Percentiles rank a stretch among this genome's conserved stretches.
These are phyloP conservation scores for Triplophysa bombifrons DNA, from an alignment of 2,797 vertebrate species.

Conservation along the genomic window DNA sequence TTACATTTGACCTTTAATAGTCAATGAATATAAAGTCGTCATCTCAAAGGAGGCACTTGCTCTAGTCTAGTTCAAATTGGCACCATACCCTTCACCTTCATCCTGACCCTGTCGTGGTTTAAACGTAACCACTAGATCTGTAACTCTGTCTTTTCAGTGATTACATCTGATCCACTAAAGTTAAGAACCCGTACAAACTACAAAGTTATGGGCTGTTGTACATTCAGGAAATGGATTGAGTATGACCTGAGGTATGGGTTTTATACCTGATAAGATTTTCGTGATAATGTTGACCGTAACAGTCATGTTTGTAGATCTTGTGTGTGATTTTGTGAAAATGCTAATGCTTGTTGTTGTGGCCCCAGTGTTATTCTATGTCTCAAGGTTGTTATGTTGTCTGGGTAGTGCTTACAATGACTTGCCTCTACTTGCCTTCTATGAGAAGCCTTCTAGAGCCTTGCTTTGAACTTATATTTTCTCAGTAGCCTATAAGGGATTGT, in stretches of 20 bases:
- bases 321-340: neutral
- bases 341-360: neutral
- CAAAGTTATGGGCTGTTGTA: neutral
- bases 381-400: slow-evolving; percentile 1
- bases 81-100: neutral
- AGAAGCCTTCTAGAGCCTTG: slow-evolving; percentile 6
- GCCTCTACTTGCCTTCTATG: slow-evolving; percentile 37
- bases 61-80: neutral
- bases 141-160: slow-evolving; percentile 34
- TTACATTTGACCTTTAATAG: no score
- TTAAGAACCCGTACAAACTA: neutral
- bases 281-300: neutral
- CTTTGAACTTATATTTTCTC: neutral
- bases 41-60: no score
- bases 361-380: neutral
- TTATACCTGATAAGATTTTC: neutral
- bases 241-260: slow-evolving; percentile 37
- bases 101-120: neutral
- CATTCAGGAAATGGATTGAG: slow-evolving; percentile 21
- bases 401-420: neutral
- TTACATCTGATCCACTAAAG: slow-evolving; percentile 49
- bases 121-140: slow-evolving; percentile 28
- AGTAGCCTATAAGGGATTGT: neutral
- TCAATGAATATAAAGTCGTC: neutral
- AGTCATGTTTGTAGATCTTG: neutral